Percentiles rank a stretch among this genome's conserved stretches.
Evolutionary conservation across 2,888 invertebrate species (phyloP).

Genomic region (Thereva nobilitata): DNA sequence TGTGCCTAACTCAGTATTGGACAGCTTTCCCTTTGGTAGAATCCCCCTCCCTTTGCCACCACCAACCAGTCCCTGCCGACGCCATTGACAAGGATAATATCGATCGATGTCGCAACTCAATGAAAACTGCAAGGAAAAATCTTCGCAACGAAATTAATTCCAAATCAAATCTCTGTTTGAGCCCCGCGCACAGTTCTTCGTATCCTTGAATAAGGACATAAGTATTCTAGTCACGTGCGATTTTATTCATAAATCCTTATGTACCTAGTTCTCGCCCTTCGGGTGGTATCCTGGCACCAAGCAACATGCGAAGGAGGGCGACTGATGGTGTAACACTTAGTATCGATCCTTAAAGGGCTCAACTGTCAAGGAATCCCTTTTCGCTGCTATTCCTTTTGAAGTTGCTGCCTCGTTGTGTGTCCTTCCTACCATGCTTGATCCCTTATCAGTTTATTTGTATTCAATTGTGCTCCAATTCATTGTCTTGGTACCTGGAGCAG

Average conservation of each 20-base stretch:
- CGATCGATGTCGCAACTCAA: constrained; percentile 6
- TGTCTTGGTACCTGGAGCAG: constrained; percentile 6
- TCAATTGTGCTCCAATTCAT: constrained; percentile 33
- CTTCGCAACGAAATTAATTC: constrained; percentile 31
- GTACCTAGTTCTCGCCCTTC: constrained; percentile 39
- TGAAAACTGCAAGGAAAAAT: constrained; percentile 13
- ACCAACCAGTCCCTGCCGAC: constrained; percentile 6
- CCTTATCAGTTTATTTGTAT: constrained; percentile 30
- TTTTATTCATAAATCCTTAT: constrained; percentile 44
- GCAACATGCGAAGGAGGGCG: constrained; percentile 35
- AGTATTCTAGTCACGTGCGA: constrained; percentile 45
- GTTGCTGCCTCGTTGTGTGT: constrained; percentile 23
- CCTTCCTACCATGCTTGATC: constrained; percentile 14
- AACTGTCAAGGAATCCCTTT: constrained; percentile 5
- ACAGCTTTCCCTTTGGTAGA: constrained; percentile 12
- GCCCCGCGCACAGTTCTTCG: constrained; percentile 20
- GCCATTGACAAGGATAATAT: constrained; percentile 24
- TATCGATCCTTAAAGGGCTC: constrained; percentile 18
- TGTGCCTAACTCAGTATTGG: constrained; percentile 20
- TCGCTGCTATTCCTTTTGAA: not conserved
- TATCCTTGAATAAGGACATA: constrained; percentile 42
- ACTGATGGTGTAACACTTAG: constrained; percentile 31
- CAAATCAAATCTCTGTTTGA: constrained; percentile 34
- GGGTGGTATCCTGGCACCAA: constrained; percentile 35
- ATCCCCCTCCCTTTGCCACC: not conserved